Evolutionary conservation across 2,113 vertebrate genomes (phyloP), one percentile per base, ranked within the genome.

Genomic region (Xyliphius kryptos): DNA sequence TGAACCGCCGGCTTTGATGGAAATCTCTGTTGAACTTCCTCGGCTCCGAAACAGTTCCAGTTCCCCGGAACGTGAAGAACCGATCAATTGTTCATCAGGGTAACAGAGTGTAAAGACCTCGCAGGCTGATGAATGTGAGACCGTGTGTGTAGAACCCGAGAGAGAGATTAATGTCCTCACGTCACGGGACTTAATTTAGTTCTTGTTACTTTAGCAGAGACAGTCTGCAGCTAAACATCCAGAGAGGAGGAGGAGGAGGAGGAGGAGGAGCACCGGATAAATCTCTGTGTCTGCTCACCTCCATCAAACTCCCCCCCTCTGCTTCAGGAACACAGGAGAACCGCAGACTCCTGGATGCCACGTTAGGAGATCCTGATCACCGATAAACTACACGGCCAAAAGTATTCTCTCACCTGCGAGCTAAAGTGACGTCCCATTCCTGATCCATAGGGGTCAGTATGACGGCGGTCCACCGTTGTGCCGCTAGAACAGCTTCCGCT

Each of bases 161-260:
- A 32, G 64, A 61, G 21, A 32, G 50, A 71, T 65, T 66, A 65
- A 71, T 57, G 62, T 46, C 17, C 47, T 32, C 12, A 16, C n/a
- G 51, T 58, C 38, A 38, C 16, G 15, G 44, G 57, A 65, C 67
- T 70, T 69, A 68, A 73, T 66, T 66, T 44, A 19, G 26, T 60
- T 62, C 26, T 26, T 19, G 44, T 69, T 50, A 38, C 61, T 56
- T 38, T n/a, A 47, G 58, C 19, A 50, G 56, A 56, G 41, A 55
- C 52, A 38, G 41, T 47, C n/a, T 12, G 32, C 41, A 48, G 51
- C 43, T 43, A 43, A 57, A 57, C 55, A 3, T 44, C 19, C 41
- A 15, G 17, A 12, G 15, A 56, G 44, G 44, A 19, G 9, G 22
- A 5, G 11, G 6, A 12, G 10, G 19, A 56, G 44, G 36, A 32